Percentiles rank a stretch among this genome's conserved stretches.
Evolutionary conservation across 2,113 vertebrate species (phyloP).

Genomic region (Varanus salvator): DNA sequence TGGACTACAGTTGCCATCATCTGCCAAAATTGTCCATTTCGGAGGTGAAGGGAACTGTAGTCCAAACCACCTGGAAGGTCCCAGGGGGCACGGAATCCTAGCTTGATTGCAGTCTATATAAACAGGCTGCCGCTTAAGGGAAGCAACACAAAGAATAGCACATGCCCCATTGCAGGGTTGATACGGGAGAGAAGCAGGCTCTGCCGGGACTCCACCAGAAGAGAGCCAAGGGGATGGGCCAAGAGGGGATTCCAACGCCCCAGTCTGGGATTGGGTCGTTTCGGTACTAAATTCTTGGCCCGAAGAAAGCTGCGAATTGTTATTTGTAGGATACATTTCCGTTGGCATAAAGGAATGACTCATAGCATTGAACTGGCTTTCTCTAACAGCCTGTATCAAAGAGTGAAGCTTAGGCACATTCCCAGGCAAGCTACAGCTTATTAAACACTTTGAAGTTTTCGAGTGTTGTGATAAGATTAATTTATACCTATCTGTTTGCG

Average conservation of each 20-base stretch:
- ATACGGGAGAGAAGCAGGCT: not conserved
- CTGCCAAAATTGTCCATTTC: too few relatives aligned
- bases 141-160: not conserved
- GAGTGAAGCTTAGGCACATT: slow-evolving; percentile 30
- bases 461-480: slow-evolving; percentile 29
- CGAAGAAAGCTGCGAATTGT: slow-evolving; percentile 30
- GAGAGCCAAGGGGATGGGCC: not conserved
- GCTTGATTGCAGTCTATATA: not conserved
- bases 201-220: not conserved
- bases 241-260: not conserved
- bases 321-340: slow-evolving; percentile 6
- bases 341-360: slow-evolving; percentile 28
- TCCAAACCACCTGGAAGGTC: too few relatives aligned
- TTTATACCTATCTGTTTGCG: slow-evolving; percentile 6
- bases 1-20: too few relatives aligned
- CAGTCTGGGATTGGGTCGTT: not conserved
- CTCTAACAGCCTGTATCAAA: slow-evolving; percentile 11
- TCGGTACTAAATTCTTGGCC: not conserved
- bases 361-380: slow-evolving; percentile 8
- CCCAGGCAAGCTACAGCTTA: slow-evolving; percentile 42
- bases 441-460: slow-evolving; percentile 25
- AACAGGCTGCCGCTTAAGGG: not conserved
- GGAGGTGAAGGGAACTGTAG: too few relatives aligned
- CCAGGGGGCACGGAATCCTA: too few relatives aligned
- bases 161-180: not conserved